Evolutionary conservation across 2,888 invertebrate genomes (phyloP).

Genomic region (Scaptomyza tumidula): DNA sequence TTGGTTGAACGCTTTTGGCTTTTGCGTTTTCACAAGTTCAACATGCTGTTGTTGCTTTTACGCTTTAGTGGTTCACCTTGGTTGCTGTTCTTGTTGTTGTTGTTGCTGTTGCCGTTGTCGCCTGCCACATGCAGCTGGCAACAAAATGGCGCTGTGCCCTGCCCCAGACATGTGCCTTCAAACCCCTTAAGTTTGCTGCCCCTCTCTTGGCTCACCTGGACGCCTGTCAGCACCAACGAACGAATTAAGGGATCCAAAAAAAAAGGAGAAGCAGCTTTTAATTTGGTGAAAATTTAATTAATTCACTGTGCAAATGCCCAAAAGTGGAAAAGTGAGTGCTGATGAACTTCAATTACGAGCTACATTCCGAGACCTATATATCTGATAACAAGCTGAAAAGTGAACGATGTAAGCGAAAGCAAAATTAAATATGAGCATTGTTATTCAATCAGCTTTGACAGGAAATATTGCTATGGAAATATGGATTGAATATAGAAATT

Average conservation of each 20-base stretch:
- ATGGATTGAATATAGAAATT: too few species aligned
- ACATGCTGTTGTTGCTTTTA: slow-evolving; percentile 33
- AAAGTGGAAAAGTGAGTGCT: slow-evolving; percentile 45
- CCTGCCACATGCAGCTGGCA: slow-evolving; percentile 72
- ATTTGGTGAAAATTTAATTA: slow-evolving; percentile 72
- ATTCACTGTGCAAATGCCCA: slow-evolving; percentile 47
- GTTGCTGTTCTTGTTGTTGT: slow-evolving; percentile 46
- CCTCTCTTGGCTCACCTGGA: slow-evolving; percentile 38
- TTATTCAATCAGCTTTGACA: neutral
- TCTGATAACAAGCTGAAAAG: slow-evolving; percentile 1
- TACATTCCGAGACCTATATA: neutral
- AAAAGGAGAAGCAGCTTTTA: slow-evolving; percentile 59
- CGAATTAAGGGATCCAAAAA: slow-evolving; percentile 17
- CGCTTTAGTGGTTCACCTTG: slow-evolving; percentile 36
- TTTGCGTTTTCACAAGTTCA: slow-evolving; percentile 51
- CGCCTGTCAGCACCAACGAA: slow-evolving; percentile 42
- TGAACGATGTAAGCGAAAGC: neutral
- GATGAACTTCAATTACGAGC: slow-evolving; percentile 48
- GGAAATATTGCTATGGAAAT: too few species aligned
- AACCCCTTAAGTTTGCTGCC: neutral
- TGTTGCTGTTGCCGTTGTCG: slow-evolving; percentile 60
- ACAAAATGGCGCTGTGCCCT: slow-evolving; percentile 70
- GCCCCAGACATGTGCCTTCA: slow-evolving; percentile 38
- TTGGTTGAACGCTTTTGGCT: slow-evolving; percentile 66
- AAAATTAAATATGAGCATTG: neutral